Base-by-base conservation (phyloP, 2,888 invertebrate species). In the Drosophila kokeensis region DNA sequence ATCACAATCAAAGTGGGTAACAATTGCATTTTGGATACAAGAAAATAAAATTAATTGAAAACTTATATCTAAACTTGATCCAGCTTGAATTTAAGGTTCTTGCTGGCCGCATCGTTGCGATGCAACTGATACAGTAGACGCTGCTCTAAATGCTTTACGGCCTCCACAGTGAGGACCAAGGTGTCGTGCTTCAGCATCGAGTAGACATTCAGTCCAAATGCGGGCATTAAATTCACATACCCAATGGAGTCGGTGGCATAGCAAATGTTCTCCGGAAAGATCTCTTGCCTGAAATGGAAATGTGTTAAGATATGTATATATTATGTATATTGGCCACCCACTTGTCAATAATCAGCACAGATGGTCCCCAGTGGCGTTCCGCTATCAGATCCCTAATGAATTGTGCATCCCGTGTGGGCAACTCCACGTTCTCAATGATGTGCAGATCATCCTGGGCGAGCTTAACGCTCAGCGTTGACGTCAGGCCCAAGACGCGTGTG, bases 111-210 rank as follows among this genome's bases (percentile, higher is more conserved):
- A 83, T 95, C 95, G 59, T 94, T 94, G 58, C 95, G 94, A 91
- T 97, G 94, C 15, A 97, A 93, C 79, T 96, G 95, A 67, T 93
- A 95, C 18, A 98, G 91, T 73, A 98, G 91, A 90, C 95, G 96
- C 58, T 96, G 95, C 93, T 99, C 98, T 76, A 99, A 95, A 90
- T 95, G 95, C 87, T 98, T 96, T 1, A 97, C 95, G 0, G 99
- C 99, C 52, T 95, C 95, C 77, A 96, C 93, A 0, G 99, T 98
- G 4, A 99, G 92, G 7, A 99, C 96, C 13, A 99, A 93, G 0
- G 99, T 99, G 75, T 98, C 97, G 93, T 99, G 97, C 94, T 99
- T 99, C 74, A 99, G 92, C 97, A 99, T 98, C 40, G 99, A 98
- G 93, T 96, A 97, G 0, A 99, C 98, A 94, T 99, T 99, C 21